Base-by-base conservation (phyloP, 1,140 invertebrate genomes). In the Hylyphantes graminicola region DNA sequence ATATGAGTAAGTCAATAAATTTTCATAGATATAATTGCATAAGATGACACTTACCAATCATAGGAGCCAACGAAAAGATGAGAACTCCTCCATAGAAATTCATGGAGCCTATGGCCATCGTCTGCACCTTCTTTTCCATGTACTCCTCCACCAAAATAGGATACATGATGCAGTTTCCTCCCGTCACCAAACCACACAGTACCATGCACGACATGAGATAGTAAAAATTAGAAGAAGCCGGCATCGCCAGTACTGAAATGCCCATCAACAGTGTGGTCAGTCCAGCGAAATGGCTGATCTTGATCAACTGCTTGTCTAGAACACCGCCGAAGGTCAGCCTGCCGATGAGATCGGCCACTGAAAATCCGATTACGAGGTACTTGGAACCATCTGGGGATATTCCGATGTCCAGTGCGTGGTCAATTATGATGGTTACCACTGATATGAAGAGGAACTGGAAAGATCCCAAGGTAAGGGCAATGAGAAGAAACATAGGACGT, bases 381-480 rank as follows among this genome's bases (percentile, higher is more conserved):
- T 86, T 84, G 2, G 61, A 63, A 19, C 65, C 7, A 10, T 70
- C 51, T 11, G 53, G 1, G 7, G 61, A 13, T 59, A 85, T 67
- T 10, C 68, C 72, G 9, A 61, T 70, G 63, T 87, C 86, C 7
- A 79, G 50, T 17, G 63, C 77, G 73, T 85, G 86, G 57, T 87
- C 86, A 6, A 85, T 68, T 7, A 86, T 86, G 21, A 86, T 74
- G 15, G 87, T 82, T 9, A 75, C 35, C 51, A 87, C 55, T n/a
- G 83, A 72, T 12, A 80, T 85, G 53, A 85, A 86, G n/a, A 72
- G 50, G 53, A 51, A 86, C 2, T 63, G 50, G 35, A 57, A 86
- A n/a, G 67, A 17, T 10, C 57, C 53, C 48, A 68, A 17, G 12
- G 74, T 82, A 15, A 75, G 17, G 50, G 80, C 50, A 7, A 83